phyloP scores from a whole-genome alignment of 2,888 invertebrate genomes.

The Agonum fuliginosum region DNA sequence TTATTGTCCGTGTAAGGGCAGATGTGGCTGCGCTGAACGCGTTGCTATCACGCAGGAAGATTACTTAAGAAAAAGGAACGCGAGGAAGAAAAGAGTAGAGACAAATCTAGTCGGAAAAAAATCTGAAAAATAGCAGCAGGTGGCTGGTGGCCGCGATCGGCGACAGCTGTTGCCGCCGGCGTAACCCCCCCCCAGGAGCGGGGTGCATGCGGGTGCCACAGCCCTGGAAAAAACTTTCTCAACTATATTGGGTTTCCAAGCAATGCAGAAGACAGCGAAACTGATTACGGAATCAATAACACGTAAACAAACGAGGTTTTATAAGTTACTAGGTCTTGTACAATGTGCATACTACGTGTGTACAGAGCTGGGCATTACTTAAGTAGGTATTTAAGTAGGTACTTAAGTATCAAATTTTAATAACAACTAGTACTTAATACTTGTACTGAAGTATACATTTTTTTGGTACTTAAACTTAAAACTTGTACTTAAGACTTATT shows the following conservation, averaged over 20 bases:
- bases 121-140: conserved; percentile 56
- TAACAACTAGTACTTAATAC: too few species aligned
- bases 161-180: conserved; percentile 30
- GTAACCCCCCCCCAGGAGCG: not conserved
- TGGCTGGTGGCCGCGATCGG: conserved; percentile 41
- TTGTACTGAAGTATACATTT: too few species aligned
- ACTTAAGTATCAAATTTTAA: too few species aligned
- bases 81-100: conserved; percentile 34
- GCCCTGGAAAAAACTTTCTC: not conserved
- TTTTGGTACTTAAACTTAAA: too few species aligned
- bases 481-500: too few species aligned
- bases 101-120: conserved; percentile 53
- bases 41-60: conserved; percentile 38
- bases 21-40: conserved; percentile 23
- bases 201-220: conserved; percentile 33
- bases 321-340: too few species aligned
- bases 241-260: not conserved
- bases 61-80: conserved; percentile 34
- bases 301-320: too few species aligned
- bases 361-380: too few species aligned
- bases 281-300: not conserved
- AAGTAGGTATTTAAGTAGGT: too few species aligned
- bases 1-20: conserved; percentile 38
- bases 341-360: too few species aligned
- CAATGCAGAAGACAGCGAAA: not conserved